phyloP scores from a whole-genome alignment of 2,797 vertebrate genomes.

The Brotogeris chrysoptera region DNA sequence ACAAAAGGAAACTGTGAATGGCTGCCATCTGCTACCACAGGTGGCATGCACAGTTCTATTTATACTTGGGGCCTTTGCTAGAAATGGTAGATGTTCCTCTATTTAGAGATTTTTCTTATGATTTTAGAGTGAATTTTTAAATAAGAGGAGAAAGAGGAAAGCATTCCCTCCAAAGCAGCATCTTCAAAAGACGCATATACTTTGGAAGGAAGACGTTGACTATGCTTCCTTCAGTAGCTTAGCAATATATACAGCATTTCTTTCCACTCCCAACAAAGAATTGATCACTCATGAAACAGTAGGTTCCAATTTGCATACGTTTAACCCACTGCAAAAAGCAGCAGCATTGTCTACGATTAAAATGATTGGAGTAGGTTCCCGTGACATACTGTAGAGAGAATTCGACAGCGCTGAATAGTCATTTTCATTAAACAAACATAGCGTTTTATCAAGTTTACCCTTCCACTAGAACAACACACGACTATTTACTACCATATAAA shows the following conservation, averaged over 20 bases:
- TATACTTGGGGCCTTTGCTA: background rate
- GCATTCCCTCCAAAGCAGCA: background rate
- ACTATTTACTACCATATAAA: background rate
- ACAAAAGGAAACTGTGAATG: conserved; percentile 39
- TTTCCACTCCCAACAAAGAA: conserved; percentile 61
- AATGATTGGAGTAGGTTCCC: conserved; percentile 62
- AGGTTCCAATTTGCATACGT: conserved; percentile 73
- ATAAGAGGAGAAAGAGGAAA: background rate
- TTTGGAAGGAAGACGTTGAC: background rate
- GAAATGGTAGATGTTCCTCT: background rate
- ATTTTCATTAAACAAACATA: conserved; percentile 43
- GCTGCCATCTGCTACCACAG: conserved; percentile 55
- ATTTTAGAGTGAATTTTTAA: background rate
- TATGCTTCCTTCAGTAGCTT: background rate
- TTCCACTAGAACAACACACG: background rate
- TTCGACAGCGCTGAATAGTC: conserved; percentile 42
- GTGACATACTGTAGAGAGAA: conserved; percentile 66
- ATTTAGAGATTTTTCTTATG: background rate
- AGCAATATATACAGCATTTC: conserved; percentile 49
- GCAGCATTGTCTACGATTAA: conserved; percentile 72
- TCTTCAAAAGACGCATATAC: background rate
- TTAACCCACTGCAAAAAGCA: conserved; percentile 68
- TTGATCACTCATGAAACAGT: conserved; percentile 68
- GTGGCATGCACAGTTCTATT: conserved; percentile 33
- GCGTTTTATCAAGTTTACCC: conserved; percentile 28